Conservation (phyloP, 2,113 vertebrate genomes). For the Mesocricetus auratus region DNA sequence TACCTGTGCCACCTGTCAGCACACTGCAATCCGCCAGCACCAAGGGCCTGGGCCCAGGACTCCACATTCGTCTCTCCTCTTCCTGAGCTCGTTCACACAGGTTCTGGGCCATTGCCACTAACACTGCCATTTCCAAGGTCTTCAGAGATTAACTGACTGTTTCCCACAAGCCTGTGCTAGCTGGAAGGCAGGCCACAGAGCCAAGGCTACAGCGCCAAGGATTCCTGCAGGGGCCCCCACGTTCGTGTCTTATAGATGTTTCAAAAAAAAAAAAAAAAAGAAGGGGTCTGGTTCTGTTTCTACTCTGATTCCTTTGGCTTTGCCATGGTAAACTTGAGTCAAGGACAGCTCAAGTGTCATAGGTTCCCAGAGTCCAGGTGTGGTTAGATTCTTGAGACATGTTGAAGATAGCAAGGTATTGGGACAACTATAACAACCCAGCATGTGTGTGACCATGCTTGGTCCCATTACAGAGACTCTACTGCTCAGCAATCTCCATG, state of each 20-base stretch:
- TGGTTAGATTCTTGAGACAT: not conserved
- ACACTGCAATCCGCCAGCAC: rapidly evolving
- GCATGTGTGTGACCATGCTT: not conserved
- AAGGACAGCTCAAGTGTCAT: not conserved
- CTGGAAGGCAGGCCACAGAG: not conserved
- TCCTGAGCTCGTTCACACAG: not conserved
- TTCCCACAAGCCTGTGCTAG: not conserved
- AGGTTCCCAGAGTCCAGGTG: not conserved
- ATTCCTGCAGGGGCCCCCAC: too few relatives aligned
- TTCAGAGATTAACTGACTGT: not conserved
- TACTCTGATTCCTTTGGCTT: not conserved
- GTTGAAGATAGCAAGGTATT: not conserved
- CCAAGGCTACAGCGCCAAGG: not conserved
- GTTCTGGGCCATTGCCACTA: not conserved
- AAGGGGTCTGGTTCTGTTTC: not conserved
- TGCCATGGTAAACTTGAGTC: not conserved
- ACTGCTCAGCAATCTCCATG: too few relatives aligned
- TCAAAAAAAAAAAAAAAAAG: not conserved
- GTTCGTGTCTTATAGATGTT: not conserved
- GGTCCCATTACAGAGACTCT: rapidly evolving
- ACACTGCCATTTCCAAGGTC: not conserved
- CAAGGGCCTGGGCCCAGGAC: not conserved
- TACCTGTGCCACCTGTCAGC: not conserved
- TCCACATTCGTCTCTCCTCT: not conserved
- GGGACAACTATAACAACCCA: not conserved